Conservation (phyloP, 1,140 invertebrate genomes). For the Xylocopa sonorina region DNA sequence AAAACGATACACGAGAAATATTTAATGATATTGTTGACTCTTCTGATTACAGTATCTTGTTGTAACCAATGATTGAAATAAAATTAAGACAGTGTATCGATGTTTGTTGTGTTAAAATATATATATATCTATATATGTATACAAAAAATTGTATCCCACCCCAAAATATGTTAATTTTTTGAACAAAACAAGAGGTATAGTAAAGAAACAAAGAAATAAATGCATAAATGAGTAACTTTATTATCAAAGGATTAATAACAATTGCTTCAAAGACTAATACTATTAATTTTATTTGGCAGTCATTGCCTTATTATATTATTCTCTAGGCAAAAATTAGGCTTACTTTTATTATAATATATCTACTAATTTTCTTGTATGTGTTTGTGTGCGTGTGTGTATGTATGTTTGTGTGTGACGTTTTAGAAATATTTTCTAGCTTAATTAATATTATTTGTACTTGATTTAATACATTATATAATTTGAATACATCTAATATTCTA, state of each 20-base stretch:
- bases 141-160: not conserved
- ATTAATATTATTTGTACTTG: constrained; percentile 72
- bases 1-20: constrained; percentile 78
- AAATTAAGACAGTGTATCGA: constrained; percentile 76
- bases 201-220: constrained; percentile 29
- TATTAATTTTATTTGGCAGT: constrained; percentile 51
- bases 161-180: not conserved
- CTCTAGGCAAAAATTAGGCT: constrained; percentile 46
- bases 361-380: constrained; percentile 44
- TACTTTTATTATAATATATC: constrained; percentile 43
- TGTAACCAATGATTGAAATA: constrained; percentile 78
- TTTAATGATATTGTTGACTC: constrained; percentile 81
- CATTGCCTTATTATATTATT: constrained; percentile 43
- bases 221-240: constrained; percentile 65
- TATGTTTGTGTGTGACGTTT: constrained; percentile 44
- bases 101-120: constrained; percentile 24
- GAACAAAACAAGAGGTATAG: constrained; percentile 13
- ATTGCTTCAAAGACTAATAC: constrained; percentile 48
- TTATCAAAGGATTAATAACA: constrained; percentile 67
- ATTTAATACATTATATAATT: constrained; percentile 59
- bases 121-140: too few species aligned
- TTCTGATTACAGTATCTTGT: constrained; percentile 79
- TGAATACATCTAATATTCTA: constrained; percentile 46
- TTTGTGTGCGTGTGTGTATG: constrained; percentile 21
- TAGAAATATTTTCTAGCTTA: constrained; percentile 54